Conservation (phyloP, 2,797 vertebrate genomes). For the Craterocephalus amniculus region DNA sequence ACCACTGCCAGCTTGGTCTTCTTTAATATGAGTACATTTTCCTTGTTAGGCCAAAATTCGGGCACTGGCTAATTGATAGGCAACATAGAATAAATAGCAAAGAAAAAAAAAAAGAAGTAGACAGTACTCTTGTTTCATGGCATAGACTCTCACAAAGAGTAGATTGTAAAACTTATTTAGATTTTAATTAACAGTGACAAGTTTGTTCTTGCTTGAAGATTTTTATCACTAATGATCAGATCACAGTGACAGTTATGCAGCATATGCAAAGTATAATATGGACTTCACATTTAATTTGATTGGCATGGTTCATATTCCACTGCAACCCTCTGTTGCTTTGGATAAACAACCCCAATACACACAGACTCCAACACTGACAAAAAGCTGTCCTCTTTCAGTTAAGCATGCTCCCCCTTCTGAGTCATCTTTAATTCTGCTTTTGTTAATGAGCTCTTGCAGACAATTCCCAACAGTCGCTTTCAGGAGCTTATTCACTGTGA, state of each 20-base stretch:
- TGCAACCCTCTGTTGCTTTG: not conserved
- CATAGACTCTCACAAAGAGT: not conserved
- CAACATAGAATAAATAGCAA: no score
- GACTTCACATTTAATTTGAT: not conserved
- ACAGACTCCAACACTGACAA: slow-evolving; percentile 2
- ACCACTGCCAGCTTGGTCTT: not conserved
- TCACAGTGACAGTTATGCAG: not conserved
- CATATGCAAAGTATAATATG: not conserved
- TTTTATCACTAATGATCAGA: not conserved
- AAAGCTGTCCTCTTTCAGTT: slow-evolving; percentile 7
- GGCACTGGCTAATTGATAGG: not conserved
- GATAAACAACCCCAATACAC: not conserved
- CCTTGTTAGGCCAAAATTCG: not conserved
- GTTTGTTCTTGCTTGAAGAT: not conserved
- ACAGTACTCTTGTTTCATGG: not conserved
- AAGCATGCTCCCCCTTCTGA: slow-evolving; percentile 31
- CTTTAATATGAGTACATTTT: no score
- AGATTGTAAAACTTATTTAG: not conserved
- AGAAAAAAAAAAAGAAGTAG: not conserved
- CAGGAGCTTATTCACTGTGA: slow-evolving; percentile 18
- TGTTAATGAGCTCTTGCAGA: slow-evolving; percentile 2
- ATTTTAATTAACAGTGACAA: not conserved
- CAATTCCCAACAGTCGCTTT: slow-evolving; percentile 1
- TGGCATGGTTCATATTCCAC: not conserved
- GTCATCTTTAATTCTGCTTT: slow-evolving; percentile 45